Conservation (phyloP, 1,140 invertebrate species). For the Dufourea novaeangliae region DNA sequence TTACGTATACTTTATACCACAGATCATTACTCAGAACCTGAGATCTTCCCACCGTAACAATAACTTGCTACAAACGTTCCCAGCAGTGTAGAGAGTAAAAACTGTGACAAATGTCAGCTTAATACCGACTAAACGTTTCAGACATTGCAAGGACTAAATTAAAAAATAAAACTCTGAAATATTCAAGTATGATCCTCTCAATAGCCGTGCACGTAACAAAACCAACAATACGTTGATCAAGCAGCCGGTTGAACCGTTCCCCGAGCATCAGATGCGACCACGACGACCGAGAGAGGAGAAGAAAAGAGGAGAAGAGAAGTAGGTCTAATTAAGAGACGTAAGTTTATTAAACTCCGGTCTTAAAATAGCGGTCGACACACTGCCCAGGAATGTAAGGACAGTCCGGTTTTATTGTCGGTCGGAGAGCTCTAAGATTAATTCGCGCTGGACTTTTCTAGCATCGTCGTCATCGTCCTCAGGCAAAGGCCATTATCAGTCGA, state of each 20-base stretch:
- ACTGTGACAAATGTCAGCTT: too few species aligned
- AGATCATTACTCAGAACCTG: too few species aligned
- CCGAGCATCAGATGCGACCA: conserved; percentile 46
- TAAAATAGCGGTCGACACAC: conserved; percentile 80
- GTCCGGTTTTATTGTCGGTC: conserved; percentile 75
- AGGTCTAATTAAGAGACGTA: conserved; percentile 77
- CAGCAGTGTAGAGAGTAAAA: too few species aligned
- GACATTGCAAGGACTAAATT: too few species aligned
- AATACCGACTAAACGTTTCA: too few species aligned
- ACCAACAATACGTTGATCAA: not conserved
- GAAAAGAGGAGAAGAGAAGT: conserved; percentile 59
- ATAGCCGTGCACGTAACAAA: not conserved
- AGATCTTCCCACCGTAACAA: too few species aligned
- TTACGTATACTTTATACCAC: too few species aligned
- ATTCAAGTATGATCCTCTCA: not conserved
- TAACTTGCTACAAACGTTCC: too few species aligned
- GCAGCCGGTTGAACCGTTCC: conserved; percentile 24
- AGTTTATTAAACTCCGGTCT: conserved; percentile 75
- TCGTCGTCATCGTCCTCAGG: too few species aligned
- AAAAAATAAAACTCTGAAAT: too few species aligned
- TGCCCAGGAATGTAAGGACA: conserved; percentile 79
- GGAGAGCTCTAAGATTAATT: conserved; percentile 73
- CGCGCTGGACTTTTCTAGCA: conserved; percentile 53
- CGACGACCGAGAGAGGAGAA: conserved; percentile 32
- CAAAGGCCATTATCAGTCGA: too few species aligned